Evolutionary conservation across 2,797 vertebrate species (phyloP).

Genomic region (Gymnothorax reevesii): DNA sequence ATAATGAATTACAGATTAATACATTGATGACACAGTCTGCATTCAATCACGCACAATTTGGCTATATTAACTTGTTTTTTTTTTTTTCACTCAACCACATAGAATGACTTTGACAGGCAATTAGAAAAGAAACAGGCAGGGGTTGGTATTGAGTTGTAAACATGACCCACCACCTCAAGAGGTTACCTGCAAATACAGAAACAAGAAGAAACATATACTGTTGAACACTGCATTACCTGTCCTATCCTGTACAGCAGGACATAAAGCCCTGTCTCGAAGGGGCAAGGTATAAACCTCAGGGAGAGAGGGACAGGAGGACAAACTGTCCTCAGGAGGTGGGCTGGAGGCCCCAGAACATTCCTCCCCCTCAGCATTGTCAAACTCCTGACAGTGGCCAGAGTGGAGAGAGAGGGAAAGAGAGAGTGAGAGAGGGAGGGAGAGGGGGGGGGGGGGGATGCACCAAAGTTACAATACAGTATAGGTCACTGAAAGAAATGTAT

Average conservation of each 20-base stretch:
- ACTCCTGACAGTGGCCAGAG: conserved; percentile 71
- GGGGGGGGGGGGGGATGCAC: conserved; percentile 12
- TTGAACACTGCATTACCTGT: conserved; percentile 66
- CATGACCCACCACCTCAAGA: not conserved
- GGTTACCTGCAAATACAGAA: not conserved
- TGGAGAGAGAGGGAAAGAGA: conserved; percentile 3
- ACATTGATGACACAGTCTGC: not conserved
- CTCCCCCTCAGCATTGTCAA: conserved; percentile 89
- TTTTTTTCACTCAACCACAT: not conserved
- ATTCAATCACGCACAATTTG: not conserved
- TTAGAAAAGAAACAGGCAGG: not conserved
- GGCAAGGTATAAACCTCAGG: conserved; percentile 92
- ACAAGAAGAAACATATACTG: not conserved
- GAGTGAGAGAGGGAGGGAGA: conserved; percentile 7
- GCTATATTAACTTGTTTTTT: not conserved
- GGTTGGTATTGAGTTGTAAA: not conserved
- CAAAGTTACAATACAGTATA: not conserved
- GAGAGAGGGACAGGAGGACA: conserved; percentile 88
- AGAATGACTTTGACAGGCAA: not conserved
- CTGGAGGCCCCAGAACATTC: conserved; percentile 89
- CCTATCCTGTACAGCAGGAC: conserved; percentile 68
- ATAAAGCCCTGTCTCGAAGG: conserved; percentile 72
- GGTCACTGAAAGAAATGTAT: conserved; percentile 20
- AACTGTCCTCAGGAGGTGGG: conserved; percentile 89
- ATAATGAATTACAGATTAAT: not conserved